phyloP scores from a whole-genome alignment of 1,140 invertebrate species.

The Matsumurasca onukii region DNA sequence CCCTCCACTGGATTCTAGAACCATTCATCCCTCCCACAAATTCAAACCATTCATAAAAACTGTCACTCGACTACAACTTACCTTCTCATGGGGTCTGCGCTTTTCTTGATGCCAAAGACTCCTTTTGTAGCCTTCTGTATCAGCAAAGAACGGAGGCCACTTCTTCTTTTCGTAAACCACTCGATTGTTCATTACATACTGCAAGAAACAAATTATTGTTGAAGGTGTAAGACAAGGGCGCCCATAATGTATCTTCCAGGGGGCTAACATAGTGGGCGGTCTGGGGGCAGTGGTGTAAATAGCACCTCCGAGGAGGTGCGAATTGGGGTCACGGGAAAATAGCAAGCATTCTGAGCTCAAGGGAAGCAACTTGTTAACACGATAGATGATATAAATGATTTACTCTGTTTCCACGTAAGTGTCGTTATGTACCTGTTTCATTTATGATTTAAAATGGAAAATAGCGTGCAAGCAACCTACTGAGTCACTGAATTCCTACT shows the following conservation, averaged over 20 bases:
- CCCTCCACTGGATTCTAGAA: no score
- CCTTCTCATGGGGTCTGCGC: slow-evolving; percentile 54
- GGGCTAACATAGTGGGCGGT: neutral
- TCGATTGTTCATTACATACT: slow-evolving; percentile 73
- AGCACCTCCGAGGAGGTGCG: neutral
- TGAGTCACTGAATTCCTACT: no score
- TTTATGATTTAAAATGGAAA: no score
- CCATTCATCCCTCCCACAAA: no score
- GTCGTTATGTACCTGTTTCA: no score
- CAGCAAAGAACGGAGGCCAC: slow-evolving; percentile 66
- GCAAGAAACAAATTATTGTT: slow-evolving; percentile 41
- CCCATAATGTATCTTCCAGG: slow-evolving; percentile 57
- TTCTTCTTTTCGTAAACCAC: slow-evolving; percentile 68
- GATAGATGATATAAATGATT: no score
- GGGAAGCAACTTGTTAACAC: no score
- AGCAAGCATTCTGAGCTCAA: no score
- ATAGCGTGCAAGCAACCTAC: no score
- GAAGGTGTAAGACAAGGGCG: neutral
- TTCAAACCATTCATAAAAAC: slow-evolving; percentile 24
- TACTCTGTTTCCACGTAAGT: no score
- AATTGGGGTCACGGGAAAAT: neutral
- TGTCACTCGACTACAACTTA: neutral
- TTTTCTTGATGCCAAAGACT: slow-evolving; percentile 67
- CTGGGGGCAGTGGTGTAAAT: neutral
- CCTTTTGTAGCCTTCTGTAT: slow-evolving; percentile 60